Evolutionary conservation across 2,888 invertebrate genomes (phyloP).

Genomic region (Cybosia mesomella): DNA sequence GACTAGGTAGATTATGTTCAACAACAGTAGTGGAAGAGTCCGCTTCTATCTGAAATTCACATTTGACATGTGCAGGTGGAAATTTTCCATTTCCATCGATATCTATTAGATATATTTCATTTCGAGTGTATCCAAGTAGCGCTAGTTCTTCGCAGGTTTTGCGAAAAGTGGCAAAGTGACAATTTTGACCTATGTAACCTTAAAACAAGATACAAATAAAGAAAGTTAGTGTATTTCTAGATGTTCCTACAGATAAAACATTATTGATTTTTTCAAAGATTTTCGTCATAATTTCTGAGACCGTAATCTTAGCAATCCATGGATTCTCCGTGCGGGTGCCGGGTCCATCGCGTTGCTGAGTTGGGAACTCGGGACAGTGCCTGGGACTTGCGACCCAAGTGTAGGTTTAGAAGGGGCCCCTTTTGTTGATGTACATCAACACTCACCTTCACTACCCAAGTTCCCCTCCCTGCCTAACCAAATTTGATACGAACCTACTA

Average conservation of each 20-base stretch:
- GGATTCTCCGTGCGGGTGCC: too few relatives aligned
- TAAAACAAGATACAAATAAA: slow-evolving; percentile 16
- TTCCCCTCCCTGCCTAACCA: too few relatives aligned
- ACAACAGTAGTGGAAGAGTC: slow-evolving; percentile 96
- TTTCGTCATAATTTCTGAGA: too few relatives aligned
- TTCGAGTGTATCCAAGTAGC: slow-evolving; percentile 94
- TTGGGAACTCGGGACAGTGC: too few relatives aligned
- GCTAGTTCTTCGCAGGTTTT: slow-evolving; percentile 97
- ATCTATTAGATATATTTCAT: slow-evolving; percentile 96
- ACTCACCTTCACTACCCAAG: too few relatives aligned
- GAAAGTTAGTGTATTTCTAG: background rate
- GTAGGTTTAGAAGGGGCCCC: too few relatives aligned
- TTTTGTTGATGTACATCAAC: too few relatives aligned
- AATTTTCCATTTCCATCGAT: slow-evolving; percentile 97
- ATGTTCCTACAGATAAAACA: background rate
- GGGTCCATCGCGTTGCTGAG: too few relatives aligned
- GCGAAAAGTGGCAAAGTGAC: slow-evolving; percentile 96
- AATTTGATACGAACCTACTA: too few relatives aligned
- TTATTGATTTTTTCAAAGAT: background rate
- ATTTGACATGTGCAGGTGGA: slow-evolving; percentile 96
- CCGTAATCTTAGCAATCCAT: too few relatives aligned
- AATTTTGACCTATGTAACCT: slow-evolving; percentile 96
- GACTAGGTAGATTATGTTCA: slow-evolving; percentile 96
- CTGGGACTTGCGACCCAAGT: too few relatives aligned
- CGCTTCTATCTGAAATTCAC: slow-evolving; percentile 95